Conservation (phyloP, 2,797 vertebrate species). For the Margarornis squamiger region DNA sequence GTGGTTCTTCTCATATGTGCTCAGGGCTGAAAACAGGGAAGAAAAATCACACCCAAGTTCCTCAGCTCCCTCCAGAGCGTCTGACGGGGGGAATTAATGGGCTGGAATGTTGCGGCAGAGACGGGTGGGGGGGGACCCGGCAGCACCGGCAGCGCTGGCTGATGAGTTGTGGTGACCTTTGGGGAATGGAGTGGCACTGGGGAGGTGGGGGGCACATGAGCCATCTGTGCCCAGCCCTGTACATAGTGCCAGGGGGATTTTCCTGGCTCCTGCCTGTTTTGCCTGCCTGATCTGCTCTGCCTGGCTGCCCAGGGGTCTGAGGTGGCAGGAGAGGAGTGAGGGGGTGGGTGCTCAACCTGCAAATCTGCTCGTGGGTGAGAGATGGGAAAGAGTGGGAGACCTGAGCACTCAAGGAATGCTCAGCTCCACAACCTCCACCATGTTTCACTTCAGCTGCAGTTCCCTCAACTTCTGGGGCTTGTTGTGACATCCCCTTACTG, state of each 20-base stretch:
- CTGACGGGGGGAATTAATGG: slow-evolving; percentile 21
- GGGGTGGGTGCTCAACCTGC: not conserved
- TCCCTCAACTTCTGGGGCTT: not conserved
- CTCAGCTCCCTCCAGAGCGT: not conserved
- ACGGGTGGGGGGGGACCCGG: rapidly evolving
- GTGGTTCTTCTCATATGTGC: slow-evolving; percentile 40
- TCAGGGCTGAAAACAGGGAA: not conserved
- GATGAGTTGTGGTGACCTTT: not conserved
- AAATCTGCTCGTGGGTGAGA: not conserved
- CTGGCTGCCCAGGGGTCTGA: not conserved
- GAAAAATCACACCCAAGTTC: slow-evolving; percentile 32
- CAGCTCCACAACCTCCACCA: rapidly evolving
- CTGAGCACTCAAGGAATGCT: not conserved
- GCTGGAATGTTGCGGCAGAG: not conserved
- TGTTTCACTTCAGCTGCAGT: not conserved
- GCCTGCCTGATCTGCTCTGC: not conserved
- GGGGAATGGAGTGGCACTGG: not conserved
- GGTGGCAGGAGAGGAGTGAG: not conserved
- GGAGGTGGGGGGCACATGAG: rapidly evolving
- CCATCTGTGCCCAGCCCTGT: not conserved
- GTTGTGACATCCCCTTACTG: rapidly evolving
- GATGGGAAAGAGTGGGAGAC: rapidly evolving
- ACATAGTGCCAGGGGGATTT: not conserved
- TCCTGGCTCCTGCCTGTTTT: not conserved
- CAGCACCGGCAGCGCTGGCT: rapidly evolving